Evolutionary conservation across 2,797 vertebrate genomes (phyloP).

Genomic region (Sparidentex hasta): DNA sequence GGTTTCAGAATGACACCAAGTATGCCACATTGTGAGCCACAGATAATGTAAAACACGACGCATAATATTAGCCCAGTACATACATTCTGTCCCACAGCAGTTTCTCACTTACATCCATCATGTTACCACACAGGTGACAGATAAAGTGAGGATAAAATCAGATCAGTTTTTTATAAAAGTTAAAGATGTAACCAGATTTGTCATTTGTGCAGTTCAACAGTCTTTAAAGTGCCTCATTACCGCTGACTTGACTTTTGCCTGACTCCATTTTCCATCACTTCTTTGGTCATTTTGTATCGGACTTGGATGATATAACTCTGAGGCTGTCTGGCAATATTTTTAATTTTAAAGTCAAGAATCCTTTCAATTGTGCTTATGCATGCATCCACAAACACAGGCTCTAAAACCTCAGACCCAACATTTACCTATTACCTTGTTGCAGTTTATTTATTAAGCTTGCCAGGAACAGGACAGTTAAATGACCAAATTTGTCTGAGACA

Average conservation of each 20-base stretch:
- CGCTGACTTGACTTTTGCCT: background rate
- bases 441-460: background rate
- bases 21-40: background rate
- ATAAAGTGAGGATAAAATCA: constrained; percentile 7
- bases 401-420: background rate
- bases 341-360: background rate
- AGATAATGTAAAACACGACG: constrained; percentile 11
- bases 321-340: background rate
- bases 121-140: background rate
- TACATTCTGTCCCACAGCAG: background rate
- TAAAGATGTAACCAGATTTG: background rate
- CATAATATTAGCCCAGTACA: background rate
- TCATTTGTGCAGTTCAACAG: constrained; percentile 17
- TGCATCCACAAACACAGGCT: background rate
- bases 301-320: background rate
- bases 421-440: background rate
- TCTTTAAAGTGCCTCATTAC: constrained; percentile 40
- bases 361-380: background rate
- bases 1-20: constrained; percentile 6
- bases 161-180: background rate
- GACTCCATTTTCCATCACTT: background rate
- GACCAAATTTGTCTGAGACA: background rate
- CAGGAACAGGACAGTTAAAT: background rate
- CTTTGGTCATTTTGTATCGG: too few relatives aligned
- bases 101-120: background rate